Conservation (phyloP, 2,888 invertebrate species). For the Eupithecia subfuscata region DNA sequence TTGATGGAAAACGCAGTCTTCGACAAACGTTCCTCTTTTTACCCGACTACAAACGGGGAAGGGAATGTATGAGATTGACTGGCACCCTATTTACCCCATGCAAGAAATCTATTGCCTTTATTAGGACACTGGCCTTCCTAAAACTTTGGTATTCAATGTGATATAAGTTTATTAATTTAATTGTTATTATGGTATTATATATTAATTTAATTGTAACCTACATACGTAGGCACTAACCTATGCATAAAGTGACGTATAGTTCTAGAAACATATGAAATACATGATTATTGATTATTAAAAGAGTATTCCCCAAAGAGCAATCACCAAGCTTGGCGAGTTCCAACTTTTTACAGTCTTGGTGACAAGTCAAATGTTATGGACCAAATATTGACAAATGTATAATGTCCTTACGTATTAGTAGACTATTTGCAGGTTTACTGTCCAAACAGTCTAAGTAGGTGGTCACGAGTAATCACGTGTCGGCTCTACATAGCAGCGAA, state of each 20-base stretch:
- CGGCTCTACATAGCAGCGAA: background rate
- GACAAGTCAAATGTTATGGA: background rate
- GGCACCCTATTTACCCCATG: background rate
- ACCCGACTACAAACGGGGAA: background rate
- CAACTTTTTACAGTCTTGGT: background rate
- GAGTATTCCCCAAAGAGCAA: too few relatives aligned
- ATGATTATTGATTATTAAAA: too few relatives aligned
- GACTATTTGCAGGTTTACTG: conserved; percentile 5
- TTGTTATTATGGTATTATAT: too few relatives aligned
- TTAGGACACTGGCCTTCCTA: background rate
- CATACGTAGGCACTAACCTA: too few relatives aligned
- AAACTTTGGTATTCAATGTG: too few relatives aligned
- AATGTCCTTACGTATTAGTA: conserved; percentile 1
- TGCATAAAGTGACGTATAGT: too few relatives aligned
- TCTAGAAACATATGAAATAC: too few relatives aligned
- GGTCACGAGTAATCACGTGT: conserved; percentile 17
- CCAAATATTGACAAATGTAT: conserved; percentile 4
- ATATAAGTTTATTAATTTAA: too few relatives aligned
- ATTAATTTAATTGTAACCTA: too few relatives aligned
- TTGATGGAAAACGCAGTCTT: background rate
- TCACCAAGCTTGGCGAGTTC: background rate
- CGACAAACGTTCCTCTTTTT: background rate
- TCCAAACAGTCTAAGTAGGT: conserved; percentile 18
- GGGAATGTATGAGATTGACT: too few relatives aligned
- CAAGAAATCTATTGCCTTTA: too few relatives aligned